Base-by-base conservation (phyloP, 2,888 invertebrate species). In the Pyrochroa serraticornis region DNA sequence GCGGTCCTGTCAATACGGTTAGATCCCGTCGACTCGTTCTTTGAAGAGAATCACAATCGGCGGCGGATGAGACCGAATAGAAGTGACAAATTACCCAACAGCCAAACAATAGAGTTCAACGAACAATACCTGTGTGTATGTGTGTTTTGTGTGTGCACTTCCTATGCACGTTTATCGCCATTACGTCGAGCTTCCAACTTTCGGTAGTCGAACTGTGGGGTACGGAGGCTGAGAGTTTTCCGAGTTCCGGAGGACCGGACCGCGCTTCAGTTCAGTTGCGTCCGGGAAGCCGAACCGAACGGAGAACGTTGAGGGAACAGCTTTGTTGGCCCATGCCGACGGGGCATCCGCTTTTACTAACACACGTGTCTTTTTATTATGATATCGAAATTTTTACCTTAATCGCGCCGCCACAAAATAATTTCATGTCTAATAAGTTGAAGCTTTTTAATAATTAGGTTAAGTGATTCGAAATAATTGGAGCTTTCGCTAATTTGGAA, bases 251-350 rank as follows among this genome's bases (percentile, higher is more conserved):
- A 22, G 22, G 22, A 49, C 67, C 63, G 64, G 66, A 60, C 61
- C 60, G 63, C 44, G 50, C 56, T 60, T 62, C 61, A 44, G 48
- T 51, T 46, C 71, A 77, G 77, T 77, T 68, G 77, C 76, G 77
- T 73, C 76, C 76, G 75, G 76, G 76, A 73, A 67, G 64, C 71
- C 75, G 75, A 67, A 63, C 71, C 75, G 75, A 67, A 65, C 71
- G 74, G 68, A 66, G 53, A 64, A 66, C 67, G 61, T 66, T 65
- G 64, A 54, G 56, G 42, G 39, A 45, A 35, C 37, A 1, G 30
- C 14, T 10, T 60, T 32, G 47, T 37, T 36, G 35, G 50, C 60
- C 63, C 48, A 63, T 46, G 46, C 62, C 22, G 22, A 66, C 43
- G 60, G 64, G 48, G 58, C 60, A 58, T 50, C 49, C 63, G 58